Evolutionary conservation across 2,797 vertebrate species (phyloP).

Genomic region (Sebastes steindachneri): DNA sequence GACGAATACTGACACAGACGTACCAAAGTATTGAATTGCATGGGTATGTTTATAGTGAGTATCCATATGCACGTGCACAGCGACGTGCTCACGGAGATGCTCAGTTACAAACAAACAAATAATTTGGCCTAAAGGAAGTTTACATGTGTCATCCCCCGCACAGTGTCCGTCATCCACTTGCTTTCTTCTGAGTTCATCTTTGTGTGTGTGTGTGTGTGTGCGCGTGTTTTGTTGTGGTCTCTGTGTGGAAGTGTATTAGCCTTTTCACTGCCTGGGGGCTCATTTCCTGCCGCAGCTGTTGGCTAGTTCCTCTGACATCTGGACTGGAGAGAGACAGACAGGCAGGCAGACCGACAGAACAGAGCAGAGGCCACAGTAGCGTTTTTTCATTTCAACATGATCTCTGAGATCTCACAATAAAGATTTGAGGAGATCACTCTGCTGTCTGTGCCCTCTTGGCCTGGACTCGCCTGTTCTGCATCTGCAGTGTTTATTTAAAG

Average conservation of each 20-base stretch:
- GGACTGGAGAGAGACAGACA: slow-evolving; percentile 69
- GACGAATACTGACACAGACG: slow-evolving; percentile 26
- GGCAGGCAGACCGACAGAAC: slow-evolving; percentile 16
- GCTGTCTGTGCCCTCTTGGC: slow-evolving; percentile 46
- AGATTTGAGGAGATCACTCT: slow-evolving; percentile 49
- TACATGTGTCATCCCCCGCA: background rate
- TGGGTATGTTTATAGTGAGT: background rate
- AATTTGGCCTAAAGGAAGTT: slow-evolving; percentile 28
- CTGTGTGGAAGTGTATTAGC: slow-evolving; percentile 70
- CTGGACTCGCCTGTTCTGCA: slow-evolving; percentile 26
- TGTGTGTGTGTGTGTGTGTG: background rate
- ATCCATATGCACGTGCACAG: background rate
- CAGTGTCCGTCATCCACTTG: background rate
- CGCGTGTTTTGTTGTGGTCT: slow-evolving; percentile 50
- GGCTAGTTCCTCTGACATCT: slow-evolving; percentile 79
- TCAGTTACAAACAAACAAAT: slow-evolving; percentile 7
- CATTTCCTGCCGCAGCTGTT: slow-evolving; percentile 79
- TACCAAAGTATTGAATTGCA: background rate
- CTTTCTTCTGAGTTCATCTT: slow-evolving; percentile 21
- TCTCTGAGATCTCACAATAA: slow-evolving; percentile 52
- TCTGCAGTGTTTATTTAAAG: slow-evolving; percentile 64
- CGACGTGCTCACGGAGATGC: background rate
- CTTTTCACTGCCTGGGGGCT: slow-evolving; percentile 72
- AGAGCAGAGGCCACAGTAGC: slow-evolving; percentile 52
- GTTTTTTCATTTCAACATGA: slow-evolving; percentile 57